These are phyloP conservation scores for Hylomyscus alleni DNA, from an alignment of 2,797 vertebrate species.

Conservation along the genomic window DNA sequence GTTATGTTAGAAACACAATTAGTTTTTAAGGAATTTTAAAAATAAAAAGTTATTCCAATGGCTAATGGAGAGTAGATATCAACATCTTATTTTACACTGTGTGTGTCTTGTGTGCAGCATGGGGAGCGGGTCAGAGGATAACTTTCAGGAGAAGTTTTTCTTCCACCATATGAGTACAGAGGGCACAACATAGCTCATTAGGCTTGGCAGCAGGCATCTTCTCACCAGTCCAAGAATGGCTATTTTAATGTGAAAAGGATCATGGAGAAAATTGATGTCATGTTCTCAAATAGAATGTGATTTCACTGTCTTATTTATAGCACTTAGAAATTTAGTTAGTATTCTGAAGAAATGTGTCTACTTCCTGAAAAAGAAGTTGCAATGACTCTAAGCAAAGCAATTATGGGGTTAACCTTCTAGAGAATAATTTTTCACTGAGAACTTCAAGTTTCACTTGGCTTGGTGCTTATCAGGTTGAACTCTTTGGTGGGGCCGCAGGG, in stretches of 20 bases:
- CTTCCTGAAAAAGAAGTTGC: constrained; percentile 37
- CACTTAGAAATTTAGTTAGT: constrained; percentile 17
- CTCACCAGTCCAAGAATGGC: not conserved
- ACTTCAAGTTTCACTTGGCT: not conserved
- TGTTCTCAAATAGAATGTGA: constrained; percentile 29
- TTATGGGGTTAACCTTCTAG: not conserved
- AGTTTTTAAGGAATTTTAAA: constrained; percentile 15
- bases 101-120: not conserved
- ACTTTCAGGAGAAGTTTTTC: not conserved
- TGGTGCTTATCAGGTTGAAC: not conserved
- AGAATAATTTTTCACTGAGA: not conserved
- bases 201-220: not conserved
- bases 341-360: not conserved
- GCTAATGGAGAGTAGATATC: not conserved
- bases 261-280: not conserved
- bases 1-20: constrained; percentile 8
- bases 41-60: not conserved
- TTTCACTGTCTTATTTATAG: not conserved
- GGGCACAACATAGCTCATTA: not conserved
- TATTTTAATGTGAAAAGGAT: constrained; percentile 38
- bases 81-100: not conserved
- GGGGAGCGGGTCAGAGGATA: not conserved
- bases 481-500: not conserved
- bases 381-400: not conserved
- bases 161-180: not conserved